These are phyloP conservation scores for Bubalus kerabau DNA, from an alignment of 2,113 vertebrate species.

Conservation along the genomic window DNA sequence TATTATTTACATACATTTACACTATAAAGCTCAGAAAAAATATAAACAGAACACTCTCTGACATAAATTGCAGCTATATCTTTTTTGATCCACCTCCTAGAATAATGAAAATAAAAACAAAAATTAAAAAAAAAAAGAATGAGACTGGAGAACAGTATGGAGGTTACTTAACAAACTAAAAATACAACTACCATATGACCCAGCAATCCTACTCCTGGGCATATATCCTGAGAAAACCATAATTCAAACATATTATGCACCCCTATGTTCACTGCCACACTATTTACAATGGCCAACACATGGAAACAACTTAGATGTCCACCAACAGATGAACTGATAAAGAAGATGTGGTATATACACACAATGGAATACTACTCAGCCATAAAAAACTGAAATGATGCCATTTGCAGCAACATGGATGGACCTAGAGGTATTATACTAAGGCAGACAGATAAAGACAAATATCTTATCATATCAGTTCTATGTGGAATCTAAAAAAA, in stretches of 20 bases:
- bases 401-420: neutral
- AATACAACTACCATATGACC: neutral
- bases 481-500: neutral
- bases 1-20: neutral
- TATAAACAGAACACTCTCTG: neutral
- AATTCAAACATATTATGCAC: neutral
- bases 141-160: neutral
- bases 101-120: neutral
- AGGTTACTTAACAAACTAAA: neutral
- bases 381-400: neutral
- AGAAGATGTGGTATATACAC: neutral
- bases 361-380: neutral
- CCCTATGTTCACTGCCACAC: neutral
- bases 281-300: neutral
- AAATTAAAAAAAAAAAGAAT: neutral
- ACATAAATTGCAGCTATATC: neutral
- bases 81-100: neutral
- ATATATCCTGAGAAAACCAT: neutral
- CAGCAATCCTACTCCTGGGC: neutral
- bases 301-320: neutral
- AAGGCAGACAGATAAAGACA: neutral
- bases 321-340: neutral
- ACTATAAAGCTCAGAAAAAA: neutral
- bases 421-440: neutral
- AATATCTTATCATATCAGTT: neutral